Percentiles rank a stretch among this genome's conserved stretches.
Conservation (phyloP, 2,113 vertebrate genomes). For the Onychostoma macrolepis region DNA sequence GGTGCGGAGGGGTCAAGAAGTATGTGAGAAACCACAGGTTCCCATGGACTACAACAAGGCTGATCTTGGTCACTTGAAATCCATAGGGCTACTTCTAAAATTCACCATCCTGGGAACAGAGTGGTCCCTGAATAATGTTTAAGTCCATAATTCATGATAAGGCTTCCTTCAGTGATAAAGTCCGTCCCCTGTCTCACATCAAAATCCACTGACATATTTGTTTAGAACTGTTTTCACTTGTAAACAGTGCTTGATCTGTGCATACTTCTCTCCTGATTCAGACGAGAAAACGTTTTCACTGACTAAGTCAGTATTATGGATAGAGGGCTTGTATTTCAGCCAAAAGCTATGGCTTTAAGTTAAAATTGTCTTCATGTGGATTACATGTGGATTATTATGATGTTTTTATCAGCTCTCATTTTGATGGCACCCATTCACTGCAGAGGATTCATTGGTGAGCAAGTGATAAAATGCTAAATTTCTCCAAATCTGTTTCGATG, state of each 20-base stretch:
- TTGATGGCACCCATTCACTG: too few species aligned
- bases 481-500: not conserved
- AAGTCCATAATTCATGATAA: not conserved
- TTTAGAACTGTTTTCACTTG: not conserved
- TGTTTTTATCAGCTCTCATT: not conserved
- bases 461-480: not conserved
- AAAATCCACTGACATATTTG: not conserved
- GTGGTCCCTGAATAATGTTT: not conserved
- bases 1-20: conserved; percentile 19
- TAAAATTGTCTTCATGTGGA: not conserved
- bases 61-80: not conserved
- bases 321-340: not conserved
- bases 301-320: not conserved
- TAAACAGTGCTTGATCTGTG: not conserved
- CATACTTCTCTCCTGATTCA: not conserved
- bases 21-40: conserved; percentile 3
- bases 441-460: not conserved
- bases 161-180: not conserved
- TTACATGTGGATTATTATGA: not conserved
- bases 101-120: not conserved
- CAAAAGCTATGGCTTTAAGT: not conserved
- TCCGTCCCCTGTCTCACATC: not conserved
- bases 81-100: not conserved
- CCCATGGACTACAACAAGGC: not conserved
- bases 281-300: not conserved